Percentiles rank a stretch among this genome's conserved stretches.
phyloP scores from a whole-genome alignment of 2,113 vertebrate genomes.

The Chloropsis hardwickii region DNA sequence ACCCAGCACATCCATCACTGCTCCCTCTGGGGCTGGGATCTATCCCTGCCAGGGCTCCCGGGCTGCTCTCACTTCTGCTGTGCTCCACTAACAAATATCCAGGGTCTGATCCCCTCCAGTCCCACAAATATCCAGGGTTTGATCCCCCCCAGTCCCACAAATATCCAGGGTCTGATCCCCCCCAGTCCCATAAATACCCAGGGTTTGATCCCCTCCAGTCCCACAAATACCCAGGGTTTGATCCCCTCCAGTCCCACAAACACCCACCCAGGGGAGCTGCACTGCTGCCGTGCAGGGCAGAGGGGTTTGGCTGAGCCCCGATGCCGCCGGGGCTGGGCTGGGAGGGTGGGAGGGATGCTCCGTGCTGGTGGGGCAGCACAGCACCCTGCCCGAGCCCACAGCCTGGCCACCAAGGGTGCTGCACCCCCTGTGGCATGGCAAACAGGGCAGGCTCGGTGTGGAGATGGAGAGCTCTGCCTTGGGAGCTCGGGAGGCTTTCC shows the following conservation, averaged over 20 bases:
- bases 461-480: neutral
- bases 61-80: accelerated
- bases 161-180: neutral
- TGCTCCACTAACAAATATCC: neutral
- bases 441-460: neutral
- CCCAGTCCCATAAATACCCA: neutral
- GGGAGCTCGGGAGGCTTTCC: accelerated
- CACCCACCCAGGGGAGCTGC: accelerated
- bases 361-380: neutral
- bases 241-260: neutral
- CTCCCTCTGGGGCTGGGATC: neutral
- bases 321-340: accelerated
- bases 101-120: neutral
- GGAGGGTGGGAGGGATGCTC: neutral
- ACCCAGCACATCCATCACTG: neutral
- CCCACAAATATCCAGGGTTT: neutral
- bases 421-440: accelerated
- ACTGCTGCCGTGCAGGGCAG: accelerated
- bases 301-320: neutral
- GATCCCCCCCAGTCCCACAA: neutral
- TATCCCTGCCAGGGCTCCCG: accelerated
- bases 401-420: neutral
- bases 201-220: neutral
- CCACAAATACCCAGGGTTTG: neutral
- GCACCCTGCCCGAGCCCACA: accelerated